These are phyloP conservation scores for Anseranas semipalmata DNA, from an alignment of 2,113 vertebrate genomes.

Conservation along the genomic window DNA sequence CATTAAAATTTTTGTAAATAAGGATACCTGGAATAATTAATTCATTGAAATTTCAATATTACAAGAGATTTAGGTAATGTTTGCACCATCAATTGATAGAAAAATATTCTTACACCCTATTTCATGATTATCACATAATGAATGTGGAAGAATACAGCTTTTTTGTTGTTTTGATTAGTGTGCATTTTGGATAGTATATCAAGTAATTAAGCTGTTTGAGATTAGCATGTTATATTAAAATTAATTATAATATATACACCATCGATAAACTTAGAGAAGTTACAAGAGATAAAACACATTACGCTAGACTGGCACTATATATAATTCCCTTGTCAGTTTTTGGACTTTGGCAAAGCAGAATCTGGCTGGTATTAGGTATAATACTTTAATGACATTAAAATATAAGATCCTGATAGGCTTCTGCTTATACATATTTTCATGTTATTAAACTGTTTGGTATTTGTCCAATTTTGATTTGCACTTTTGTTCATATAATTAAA, in stretches of 20 bases:
- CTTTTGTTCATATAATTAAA: background rate
- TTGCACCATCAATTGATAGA: background rate
- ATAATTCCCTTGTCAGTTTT: background rate
- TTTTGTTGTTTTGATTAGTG: background rate
- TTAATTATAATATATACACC: background rate
- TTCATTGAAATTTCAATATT: background rate
- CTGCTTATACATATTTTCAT: background rate
- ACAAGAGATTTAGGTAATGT: background rate
- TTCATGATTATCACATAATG: background rate
- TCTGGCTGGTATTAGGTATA: background rate
- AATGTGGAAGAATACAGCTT: background rate
- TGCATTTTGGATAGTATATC: background rate
- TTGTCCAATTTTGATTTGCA: background rate
- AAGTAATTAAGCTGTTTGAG: background rate
- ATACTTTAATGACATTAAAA: background rate
- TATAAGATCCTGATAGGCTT: background rate
- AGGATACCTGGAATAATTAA: background rate
- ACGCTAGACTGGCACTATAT: accelerated
- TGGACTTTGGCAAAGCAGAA: background rate
- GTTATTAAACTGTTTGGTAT: background rate
- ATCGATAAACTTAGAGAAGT: background rate
- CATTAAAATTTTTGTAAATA: background rate
- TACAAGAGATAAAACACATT: background rate
- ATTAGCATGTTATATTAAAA: background rate
- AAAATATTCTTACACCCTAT: background rate